A percentile compares a stretch with the other conserved stretches of the same genome.
These are phyloP conservation scores for Pachyrhynchus sulphureomaculatus DNA, from an alignment of 1,140 invertebrate species.

Conservation along the genomic window DNA sequence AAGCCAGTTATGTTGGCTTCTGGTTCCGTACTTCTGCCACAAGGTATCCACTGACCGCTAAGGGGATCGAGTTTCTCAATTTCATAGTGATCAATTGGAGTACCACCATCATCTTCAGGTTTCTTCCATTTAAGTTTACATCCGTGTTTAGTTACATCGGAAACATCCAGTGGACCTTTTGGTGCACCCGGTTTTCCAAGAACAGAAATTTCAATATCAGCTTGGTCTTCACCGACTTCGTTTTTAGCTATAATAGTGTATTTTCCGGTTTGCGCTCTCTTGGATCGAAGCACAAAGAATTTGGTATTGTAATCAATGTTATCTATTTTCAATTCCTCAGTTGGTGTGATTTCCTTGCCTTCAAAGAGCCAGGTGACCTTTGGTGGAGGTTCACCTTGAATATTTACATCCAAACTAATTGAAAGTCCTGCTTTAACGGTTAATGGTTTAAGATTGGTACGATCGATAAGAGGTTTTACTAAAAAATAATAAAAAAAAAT, in stretches of 20 bases:
- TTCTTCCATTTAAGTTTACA: constrained; percentile 94
- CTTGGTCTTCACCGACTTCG: constrained; percentile 90
- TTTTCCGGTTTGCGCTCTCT: constrained; percentile 82
- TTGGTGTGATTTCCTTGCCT: constrained; percentile 68
- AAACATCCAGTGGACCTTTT: constrained; percentile 85
- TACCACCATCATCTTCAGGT: constrained; percentile 89
- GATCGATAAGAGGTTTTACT: constrained; percentile 92
- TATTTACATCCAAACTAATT: constrained; percentile 86
- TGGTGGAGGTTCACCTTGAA: constrained; percentile 92
- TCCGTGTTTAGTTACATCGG: constrained; percentile 89
- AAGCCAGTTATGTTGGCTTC: constrained; percentile 84
- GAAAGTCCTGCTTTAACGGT: constrained; percentile 90
- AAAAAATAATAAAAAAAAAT: constrained; percentile 44
- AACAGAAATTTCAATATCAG: constrained; percentile 86
- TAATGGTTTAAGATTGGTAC: constrained; percentile 82
- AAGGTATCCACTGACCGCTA: constrained; percentile 89
- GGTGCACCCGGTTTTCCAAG: constrained; percentile 80
- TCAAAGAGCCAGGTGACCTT: constrained; percentile 87
- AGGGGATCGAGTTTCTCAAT: constrained; percentile 96
- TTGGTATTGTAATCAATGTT: constrained; percentile 90
- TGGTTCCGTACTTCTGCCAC: constrained; percentile 75
- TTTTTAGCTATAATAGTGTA: constrained; percentile 93
- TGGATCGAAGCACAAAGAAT: constrained; percentile 80
- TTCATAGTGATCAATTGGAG: constrained; percentile 93
- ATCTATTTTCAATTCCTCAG: constrained; percentile 74